Conservation (phyloP, 2,113 vertebrate genomes). For the Irena cyanogastra region DNA sequence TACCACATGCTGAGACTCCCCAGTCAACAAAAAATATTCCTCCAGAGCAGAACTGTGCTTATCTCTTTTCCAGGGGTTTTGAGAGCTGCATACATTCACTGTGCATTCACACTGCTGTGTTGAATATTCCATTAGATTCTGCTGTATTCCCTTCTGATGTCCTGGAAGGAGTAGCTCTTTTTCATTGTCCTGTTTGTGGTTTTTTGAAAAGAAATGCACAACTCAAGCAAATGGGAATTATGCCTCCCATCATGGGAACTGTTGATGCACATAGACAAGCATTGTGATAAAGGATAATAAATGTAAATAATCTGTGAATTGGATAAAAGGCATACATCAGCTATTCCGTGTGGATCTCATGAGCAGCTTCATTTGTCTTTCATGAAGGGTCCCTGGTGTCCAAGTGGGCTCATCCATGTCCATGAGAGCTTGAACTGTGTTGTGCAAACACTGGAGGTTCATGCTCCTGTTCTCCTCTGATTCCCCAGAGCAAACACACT, state of each 20-base stretch:
- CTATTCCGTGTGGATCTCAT: neutral
- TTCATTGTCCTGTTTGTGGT: neutral
- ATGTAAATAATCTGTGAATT: neutral
- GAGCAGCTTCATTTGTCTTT: neutral
- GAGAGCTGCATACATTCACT: neutral
- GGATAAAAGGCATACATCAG: neutral
- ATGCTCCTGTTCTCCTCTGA: neutral
- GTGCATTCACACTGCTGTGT: neutral
- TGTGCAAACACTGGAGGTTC: neutral
- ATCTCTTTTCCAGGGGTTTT: neutral
- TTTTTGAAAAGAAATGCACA: neutral
- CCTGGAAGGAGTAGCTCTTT: neutral
- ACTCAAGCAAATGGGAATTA: neutral
- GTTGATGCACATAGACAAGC: neutral
- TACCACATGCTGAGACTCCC: accelerated
- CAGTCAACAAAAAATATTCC: neutral
- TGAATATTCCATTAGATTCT: neutral
- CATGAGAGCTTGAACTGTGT: neutral
- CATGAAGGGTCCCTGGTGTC: neutral
- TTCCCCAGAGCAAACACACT: neutral
- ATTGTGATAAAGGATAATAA: neutral
- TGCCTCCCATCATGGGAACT: neutral
- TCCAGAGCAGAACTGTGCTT: neutral
- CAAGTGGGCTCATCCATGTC: neutral
- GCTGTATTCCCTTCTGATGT: neutral